Conservation (phyloP, 2,888 invertebrate species). For the Agelastica alni region DNA sequence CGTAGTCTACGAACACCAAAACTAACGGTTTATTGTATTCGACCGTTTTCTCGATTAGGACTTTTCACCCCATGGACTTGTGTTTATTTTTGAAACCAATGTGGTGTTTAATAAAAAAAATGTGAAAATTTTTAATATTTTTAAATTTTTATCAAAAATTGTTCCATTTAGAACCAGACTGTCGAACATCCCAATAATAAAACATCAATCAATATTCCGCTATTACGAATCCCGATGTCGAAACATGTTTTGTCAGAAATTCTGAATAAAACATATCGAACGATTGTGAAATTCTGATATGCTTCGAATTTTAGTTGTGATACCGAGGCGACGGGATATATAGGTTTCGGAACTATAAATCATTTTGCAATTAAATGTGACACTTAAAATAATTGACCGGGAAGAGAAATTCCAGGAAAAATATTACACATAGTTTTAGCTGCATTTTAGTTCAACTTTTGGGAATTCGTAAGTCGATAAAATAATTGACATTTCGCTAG, state of each 20-base stretch:
- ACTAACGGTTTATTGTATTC: too few species aligned
- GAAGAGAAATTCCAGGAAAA: too few species aligned
- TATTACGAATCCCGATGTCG: background rate
- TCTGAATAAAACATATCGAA: background rate
- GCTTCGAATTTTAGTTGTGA: background rate
- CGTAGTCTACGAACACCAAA: too few species aligned
- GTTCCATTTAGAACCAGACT: background rate
- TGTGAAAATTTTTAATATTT: too few species aligned
- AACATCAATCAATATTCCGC: conserved; percentile 5
- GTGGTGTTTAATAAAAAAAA: background rate
- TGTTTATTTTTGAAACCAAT: background rate
- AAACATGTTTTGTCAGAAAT: conserved; percentile 3
- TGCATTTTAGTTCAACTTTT: too few species aligned
- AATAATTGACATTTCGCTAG: too few species aligned
- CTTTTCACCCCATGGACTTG: too few species aligned
- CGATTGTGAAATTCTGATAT: background rate
- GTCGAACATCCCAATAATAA: conserved; percentile 1
- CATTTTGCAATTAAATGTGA: background rate
- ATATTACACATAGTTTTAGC: too few species aligned
- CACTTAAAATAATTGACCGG: background rate
- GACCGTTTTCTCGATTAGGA: too few species aligned
- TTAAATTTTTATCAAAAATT: too few species aligned
- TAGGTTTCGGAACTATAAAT: background rate
- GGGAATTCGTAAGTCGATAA: too few species aligned
- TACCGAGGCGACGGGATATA: background rate